Conservation (phyloP, 2,888 invertebrate genomes). For the Caenorhabditis sulstoni region DNA sequence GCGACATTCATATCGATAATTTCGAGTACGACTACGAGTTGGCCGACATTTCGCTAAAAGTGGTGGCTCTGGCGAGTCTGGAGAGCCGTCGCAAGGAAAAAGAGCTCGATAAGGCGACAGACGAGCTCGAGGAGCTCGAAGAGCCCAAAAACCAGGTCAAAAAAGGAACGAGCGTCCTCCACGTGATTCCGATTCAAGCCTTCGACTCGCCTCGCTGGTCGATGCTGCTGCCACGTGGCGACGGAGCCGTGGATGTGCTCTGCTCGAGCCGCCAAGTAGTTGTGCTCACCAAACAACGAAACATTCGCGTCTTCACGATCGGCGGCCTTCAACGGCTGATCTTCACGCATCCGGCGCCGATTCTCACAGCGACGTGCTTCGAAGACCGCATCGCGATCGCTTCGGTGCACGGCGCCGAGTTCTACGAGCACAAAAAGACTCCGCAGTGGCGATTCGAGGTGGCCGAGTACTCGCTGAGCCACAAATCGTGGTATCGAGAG, state of each 20-base stretch:
- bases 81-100: conserved; percentile 56
- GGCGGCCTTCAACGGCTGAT: conserved; percentile 91
- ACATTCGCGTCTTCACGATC: conserved; percentile 89
- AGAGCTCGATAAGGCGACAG: conserved; percentile 30
- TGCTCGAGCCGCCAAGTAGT: conserved; percentile 87
- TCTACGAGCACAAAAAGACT: conserved; percentile 52
- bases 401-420: conserved; percentile 84
- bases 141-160: conserved; percentile 8
- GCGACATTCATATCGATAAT: conserved; percentile 92
- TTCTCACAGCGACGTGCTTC: conserved; percentile 86
- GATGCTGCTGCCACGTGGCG: conserved; percentile 82
- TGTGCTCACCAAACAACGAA: conserved; percentile 87
- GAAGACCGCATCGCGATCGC: conserved; percentile 85
- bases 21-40: conserved; percentile 88
- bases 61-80: conserved; percentile 84
- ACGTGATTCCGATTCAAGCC: conserved; percentile 43
- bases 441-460: conserved; percentile 54
- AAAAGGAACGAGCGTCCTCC: conserved; percentile 48
- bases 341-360: conserved; percentile 85
- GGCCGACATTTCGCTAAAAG: conserved; percentile 89
- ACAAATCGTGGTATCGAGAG: conserved; percentile 45
- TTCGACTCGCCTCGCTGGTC: conserved; percentile 65
- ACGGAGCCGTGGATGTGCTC: conserved; percentile 85
- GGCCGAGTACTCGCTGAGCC: conserved; percentile 56
- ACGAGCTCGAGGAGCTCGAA: conserved; percentile 32